Base-by-base conservation (phyloP, 53 echinoderm and acorn worm genomes). In the Antedon mediterranea region DNA sequence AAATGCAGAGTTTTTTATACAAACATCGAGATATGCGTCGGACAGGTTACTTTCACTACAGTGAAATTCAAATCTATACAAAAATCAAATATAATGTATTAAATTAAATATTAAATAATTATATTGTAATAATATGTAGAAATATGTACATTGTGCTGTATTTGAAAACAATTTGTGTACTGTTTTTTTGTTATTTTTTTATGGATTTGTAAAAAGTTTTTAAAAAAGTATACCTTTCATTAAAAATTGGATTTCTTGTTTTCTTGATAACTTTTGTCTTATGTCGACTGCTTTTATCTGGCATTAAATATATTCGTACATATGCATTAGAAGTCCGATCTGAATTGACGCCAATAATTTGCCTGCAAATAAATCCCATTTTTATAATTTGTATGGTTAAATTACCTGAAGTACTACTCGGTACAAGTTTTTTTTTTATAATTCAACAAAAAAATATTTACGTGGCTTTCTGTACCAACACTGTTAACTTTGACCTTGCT, bases 191-290 rank as follows among this genome's bases (percentile, higher is more conserved):
- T 37, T 6, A 37, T 37, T 37, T 11, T 37, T 37, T 11, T 6
- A n/a, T n/a, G n/a, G n/a, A n/a, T n/a, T n/a, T n/a, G n/a, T n/a
- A 41, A 41, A 41, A 41, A 41, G 41, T 70, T 23, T 23, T 41
- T 29, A 0, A 80, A 34, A 43, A 30, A 44, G 43, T 92, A 92
- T 81, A 98, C 98, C 79, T 93, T 77, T 98, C 92, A 82, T 98
- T 90, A 71, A 85, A 98, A 79, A 85, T 79, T 13, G 90, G 92
- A 70, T 86, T 76, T 27, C 84, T 77, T 1, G 86, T 86, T 31
- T 92, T 90, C 82, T 98, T 98, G 71, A 98, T 72, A 43, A 90
- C 90, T 43, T 86, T 89, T 3, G 98, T 98, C 93, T 93, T 93
- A 15, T 87, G 83, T 73, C 76, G 32, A 23, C 23, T 57, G 23